Evolutionary conservation across 2,888 invertebrate genomes (phyloP).

Genomic region (Bugulina stolonifera): DNA sequence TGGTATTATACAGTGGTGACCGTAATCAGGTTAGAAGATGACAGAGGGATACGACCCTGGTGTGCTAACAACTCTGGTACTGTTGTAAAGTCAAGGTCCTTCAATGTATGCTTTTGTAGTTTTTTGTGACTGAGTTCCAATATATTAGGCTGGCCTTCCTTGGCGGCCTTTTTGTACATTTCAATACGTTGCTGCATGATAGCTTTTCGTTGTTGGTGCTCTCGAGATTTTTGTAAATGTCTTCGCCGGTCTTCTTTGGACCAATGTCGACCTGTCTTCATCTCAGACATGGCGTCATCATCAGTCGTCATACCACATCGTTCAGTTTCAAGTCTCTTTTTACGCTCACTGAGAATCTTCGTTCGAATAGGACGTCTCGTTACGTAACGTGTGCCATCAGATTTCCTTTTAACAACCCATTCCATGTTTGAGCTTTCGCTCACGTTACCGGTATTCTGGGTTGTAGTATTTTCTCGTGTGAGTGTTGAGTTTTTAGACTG

Average conservation of each 20-base stretch:
- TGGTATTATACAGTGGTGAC: slow-evolving; percentile 55
- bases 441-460: neutral
- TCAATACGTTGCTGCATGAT: slow-evolving; percentile 45
- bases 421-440: slow-evolving; percentile 46
- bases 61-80: slow-evolving; percentile 61
- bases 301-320: slow-evolving; percentile 67
- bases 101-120: slow-evolving; percentile 59
- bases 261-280: slow-evolving; percentile 71
- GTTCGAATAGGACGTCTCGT: slow-evolving; percentile 66
- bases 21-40: slow-evolving; percentile 48
- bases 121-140: slow-evolving; percentile 57
- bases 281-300: slow-evolving; percentile 71
- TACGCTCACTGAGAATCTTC: slow-evolving; percentile 64
- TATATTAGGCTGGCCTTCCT: slow-evolving; percentile 41
- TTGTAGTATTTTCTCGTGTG: neutral
- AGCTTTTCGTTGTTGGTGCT: slow-evolving; percentile 57
- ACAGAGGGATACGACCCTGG: slow-evolving; percentile 51
- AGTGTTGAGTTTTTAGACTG: slow-evolving; percentile 29
- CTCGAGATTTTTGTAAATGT: slow-evolving; percentile 66
- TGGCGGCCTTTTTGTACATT: neutral
- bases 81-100: slow-evolving; percentile 58
- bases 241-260: slow-evolving; percentile 68
- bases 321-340: slow-evolving; percentile 64
- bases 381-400: slow-evolving; percentile 72
- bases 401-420: slow-evolving; percentile 71